These are phyloP conservation scores for Trachelus stipa DNA, from an alignment of 2,888 invertebrate genomes.

Conservation along the genomic window DNA sequence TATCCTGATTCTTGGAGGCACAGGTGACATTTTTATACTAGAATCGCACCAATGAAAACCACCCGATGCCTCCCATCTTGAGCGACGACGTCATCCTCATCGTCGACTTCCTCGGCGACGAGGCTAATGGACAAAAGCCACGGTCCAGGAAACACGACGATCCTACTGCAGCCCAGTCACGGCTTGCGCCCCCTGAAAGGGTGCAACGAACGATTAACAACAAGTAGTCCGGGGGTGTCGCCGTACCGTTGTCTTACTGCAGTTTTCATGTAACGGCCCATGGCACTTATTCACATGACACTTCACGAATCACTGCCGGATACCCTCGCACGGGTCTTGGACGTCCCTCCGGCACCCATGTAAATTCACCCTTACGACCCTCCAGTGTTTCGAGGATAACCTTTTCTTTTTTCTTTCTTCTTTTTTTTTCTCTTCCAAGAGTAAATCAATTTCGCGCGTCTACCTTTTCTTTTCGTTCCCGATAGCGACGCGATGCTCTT, in stretches of 20 bases:
- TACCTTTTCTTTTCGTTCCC: background rate
- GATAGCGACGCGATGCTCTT: background rate
- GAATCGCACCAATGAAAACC: constrained; percentile 13
- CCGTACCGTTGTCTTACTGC: constrained; percentile 50
- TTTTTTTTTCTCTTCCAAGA: background rate
- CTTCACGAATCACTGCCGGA: background rate
- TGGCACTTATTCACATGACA: background rate
- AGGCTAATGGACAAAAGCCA: constrained; percentile 58
- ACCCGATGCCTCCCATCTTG: constrained; percentile 11
- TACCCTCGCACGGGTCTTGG: background rate
- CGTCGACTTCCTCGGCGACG: constrained; percentile 35
- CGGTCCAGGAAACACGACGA: constrained; percentile 28
- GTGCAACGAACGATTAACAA: constrained; percentile 61
- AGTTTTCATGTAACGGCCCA: constrained; percentile 26
- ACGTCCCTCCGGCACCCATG: background rate
- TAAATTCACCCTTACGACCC: background rate
- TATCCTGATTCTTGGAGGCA: constrained; percentile 49
- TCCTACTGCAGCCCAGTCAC: constrained; percentile 7
- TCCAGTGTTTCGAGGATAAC: background rate
- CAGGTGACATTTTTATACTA: constrained; percentile 45
- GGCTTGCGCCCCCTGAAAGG: constrained; percentile 47
- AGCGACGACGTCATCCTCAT: constrained; percentile 28
- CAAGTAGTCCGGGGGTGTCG: constrained; percentile 51
- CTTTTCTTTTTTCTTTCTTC: background rate
- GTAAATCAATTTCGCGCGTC: background rate